These are phyloP conservation scores for Leptinotarsa lineolata DNA, from an alignment of 1,140 invertebrate genomes.

Conservation along the genomic window DNA sequence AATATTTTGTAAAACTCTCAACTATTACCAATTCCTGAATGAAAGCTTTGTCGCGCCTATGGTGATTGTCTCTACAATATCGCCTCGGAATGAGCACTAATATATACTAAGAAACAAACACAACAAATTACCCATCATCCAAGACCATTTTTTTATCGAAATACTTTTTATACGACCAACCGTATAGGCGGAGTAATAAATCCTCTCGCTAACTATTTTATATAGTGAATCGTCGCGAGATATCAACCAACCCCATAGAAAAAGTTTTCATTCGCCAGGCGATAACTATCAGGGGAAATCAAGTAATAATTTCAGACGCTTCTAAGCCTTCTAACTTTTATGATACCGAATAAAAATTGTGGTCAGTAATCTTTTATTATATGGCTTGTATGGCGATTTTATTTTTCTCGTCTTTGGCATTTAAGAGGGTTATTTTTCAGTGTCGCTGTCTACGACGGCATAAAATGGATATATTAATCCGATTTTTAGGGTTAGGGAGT, in stretches of 20 bases:
- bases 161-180: neutral
- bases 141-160: neutral
- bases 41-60: no score
- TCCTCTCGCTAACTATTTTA: neutral
- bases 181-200: neutral
- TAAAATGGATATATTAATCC: no score
- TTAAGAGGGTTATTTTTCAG: neutral
- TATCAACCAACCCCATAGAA: slow-evolving; percentile 10
- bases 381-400: neutral
- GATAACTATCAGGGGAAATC: slow-evolving; percentile 29
- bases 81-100: neutral
- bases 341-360: slow-evolving; percentile 23
- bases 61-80: no score
- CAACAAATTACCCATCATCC: neutral
- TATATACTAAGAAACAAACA: neutral
- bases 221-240: neutral
- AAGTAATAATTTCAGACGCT: slow-evolving; percentile 29
- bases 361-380: slow-evolving; percentile 23
- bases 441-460: neutral
- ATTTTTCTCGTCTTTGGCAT: neutral
- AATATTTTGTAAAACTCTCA: no score
- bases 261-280: slow-evolving; percentile 24
- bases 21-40: no score
- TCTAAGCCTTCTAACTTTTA: slow-evolving; percentile 28
- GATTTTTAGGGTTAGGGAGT: no score